Percentiles rank a stretch among this genome's conserved stretches.
phyloP scores from a whole-genome alignment of 2,888 invertebrate species.

The Euplagia quadripunctaria region DNA sequence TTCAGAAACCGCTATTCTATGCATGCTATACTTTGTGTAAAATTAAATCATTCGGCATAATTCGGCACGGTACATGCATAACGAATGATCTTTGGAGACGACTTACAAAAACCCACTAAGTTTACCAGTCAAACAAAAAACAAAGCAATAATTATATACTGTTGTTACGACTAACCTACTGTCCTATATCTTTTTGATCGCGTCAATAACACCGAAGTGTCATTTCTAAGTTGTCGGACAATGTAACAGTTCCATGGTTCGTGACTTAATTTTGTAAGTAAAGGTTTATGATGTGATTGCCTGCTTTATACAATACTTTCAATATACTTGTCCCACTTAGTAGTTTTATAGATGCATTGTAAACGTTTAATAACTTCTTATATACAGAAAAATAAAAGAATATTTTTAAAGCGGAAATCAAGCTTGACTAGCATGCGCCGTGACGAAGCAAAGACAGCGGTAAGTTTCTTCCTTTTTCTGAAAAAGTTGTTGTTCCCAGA shows the following conservation, averaged over 20 bases:
- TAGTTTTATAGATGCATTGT: constrained; percentile 6
- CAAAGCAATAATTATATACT: background rate
- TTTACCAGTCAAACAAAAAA: background rate
- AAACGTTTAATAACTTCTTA: background rate
- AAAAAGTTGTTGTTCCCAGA: background rate
- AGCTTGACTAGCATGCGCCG: background rate
- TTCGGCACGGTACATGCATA: background rate
- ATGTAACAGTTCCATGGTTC: constrained; percentile 27
- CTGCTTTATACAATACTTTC: constrained; percentile 1
- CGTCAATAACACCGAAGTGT: constrained; percentile 17
- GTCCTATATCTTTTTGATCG: constrained; percentile 4
- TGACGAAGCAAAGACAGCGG: no score
- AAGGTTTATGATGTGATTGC: constrained; percentile 16
- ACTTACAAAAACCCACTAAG: background rate
- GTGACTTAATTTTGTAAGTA: constrained; percentile 30
- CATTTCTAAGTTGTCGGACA: constrained; percentile 20
- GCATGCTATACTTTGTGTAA: no score
- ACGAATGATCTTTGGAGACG: background rate
- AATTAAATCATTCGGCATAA: background rate
- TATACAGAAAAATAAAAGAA: no score
- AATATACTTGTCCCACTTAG: constrained; percentile 8
- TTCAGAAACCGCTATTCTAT: no score
- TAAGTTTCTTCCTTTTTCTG: background rate
- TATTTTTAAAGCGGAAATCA: background rate
- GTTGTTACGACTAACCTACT: constrained; percentile 8